Evolutionary conservation across 1,140 invertebrate genomes (phyloP).

Genomic region (Frieseomelitta varia): DNA sequence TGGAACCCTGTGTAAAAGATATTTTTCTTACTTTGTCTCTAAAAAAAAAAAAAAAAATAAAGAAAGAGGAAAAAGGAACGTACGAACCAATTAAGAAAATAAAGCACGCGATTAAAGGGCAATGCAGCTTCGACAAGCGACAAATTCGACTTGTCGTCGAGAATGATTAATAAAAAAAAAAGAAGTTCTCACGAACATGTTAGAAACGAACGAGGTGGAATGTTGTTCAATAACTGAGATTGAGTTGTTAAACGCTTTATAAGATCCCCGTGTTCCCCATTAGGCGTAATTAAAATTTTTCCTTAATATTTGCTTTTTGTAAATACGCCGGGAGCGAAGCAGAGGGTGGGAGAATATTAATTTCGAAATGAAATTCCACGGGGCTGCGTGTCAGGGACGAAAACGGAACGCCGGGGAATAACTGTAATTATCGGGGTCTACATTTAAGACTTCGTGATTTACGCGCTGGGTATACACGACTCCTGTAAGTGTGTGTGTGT

Average conservation of each 20-base stretch:
- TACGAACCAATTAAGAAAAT: not conserved
- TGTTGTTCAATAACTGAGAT: not conserved
- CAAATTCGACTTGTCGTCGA: not conserved
- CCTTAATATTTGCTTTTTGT: not conserved
- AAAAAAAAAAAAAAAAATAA: no score
- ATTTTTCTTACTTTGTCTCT: no score
- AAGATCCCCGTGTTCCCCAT: not conserved
- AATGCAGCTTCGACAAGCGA: no score
- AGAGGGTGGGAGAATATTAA: not conserved
- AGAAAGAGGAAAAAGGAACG: no score
- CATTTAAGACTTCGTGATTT: slow-evolving; percentile 12
- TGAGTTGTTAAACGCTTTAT: not conserved
- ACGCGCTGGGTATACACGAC: not conserved
- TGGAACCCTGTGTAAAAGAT: no score
- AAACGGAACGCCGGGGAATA: not conserved
- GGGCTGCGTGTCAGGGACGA: not conserved
- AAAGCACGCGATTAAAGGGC: no score
- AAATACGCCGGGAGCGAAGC: no score
- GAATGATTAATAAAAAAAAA: not conserved
- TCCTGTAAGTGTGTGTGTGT: no score
- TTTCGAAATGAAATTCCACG: not conserved
- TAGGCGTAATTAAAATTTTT: not conserved
- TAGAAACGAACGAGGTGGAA: no score
- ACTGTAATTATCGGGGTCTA: slow-evolving; percentile 18
- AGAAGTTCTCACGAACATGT: no score